These are phyloP conservation scores for Sebastes iracundus DNA, from an alignment of 2,797 vertebrate genomes.

Conservation along the genomic window DNA sequence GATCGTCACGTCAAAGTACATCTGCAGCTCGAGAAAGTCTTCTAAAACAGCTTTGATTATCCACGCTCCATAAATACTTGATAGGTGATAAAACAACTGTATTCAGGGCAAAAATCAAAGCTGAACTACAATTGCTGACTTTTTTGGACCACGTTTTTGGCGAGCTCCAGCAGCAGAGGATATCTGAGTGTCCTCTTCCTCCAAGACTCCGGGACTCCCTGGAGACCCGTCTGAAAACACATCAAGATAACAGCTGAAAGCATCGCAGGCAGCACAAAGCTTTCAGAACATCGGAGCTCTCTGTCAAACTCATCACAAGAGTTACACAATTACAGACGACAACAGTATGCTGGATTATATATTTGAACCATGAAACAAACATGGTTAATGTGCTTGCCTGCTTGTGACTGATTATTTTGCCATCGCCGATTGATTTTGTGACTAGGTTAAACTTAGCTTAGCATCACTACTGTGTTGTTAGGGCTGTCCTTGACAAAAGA, in stretches of 20 bases:
- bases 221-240: constrained; percentile 72
- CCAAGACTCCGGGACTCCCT: constrained; percentile 79
- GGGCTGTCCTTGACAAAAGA: accelerated
- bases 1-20: constrained; percentile 39
- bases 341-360: background rate
- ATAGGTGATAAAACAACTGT: background rate
- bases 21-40: constrained; percentile 12
- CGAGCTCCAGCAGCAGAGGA: constrained; percentile 69
- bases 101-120: background rate
- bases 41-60: background rate
- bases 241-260: constrained; percentile 40
- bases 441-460: background rate
- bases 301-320: constrained; percentile 8
- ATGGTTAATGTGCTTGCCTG: background rate
- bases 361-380: background rate
- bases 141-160: constrained; percentile 54
- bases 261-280: background rate
- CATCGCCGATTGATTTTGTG: background rate
- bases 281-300: background rate
- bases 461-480: background rate
- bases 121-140: constrained; percentile 28
- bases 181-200: constrained; percentile 73
- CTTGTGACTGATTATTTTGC: background rate
- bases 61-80: background rate
- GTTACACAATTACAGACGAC: background rate